Base-by-base conservation (phyloP, 2,113 vertebrate species). In the Sebastes schlegelii region DNA sequence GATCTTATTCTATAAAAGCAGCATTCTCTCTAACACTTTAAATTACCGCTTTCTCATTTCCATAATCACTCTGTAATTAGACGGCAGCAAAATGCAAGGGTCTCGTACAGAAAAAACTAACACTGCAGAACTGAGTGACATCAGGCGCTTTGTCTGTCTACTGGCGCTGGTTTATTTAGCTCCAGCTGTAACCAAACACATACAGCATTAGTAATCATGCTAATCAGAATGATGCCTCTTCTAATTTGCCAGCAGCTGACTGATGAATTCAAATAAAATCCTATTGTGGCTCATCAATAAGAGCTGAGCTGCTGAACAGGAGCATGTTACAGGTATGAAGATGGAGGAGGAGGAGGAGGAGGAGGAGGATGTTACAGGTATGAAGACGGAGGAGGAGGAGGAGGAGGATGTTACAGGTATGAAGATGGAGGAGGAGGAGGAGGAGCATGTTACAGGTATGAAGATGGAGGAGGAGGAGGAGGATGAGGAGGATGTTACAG, bases 41-140 rank as follows among this genome's bases (percentile, higher is more conserved):
- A 84, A 83, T 63, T 66, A 74, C 54, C 0, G 48, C 43, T 11
- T 54, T 43, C 60, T 83, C 64, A 71, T 91, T 85, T 78, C 42
- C 78, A 81, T 86, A 86, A 91, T 86, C 69, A n/a, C 48, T 46
- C 55, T 65, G 55, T 83, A 86, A 89, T 89, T 83, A 88, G 80
- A 67, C 19, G 10, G 66, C 34, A 48, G 61, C 77, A 74, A 52
- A 81, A 82, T 40, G 49, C 14, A 2, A 57, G 66, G 17, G 49
- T 34, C 80, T 70, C 5, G 16, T 48, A 6, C 49, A 0, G 64
- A 61, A 81, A 83, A 76, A 21, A 77, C 26, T 5, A n/a, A 57
- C 73, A 2, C 6, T 21, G 72, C 57, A 55, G 13, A 72, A 54
- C 34, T 12, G 45, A 75, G 40, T 19, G 73, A 58, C 61, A 74